Conservation (phyloP, 1,140 invertebrate species). For the Cylas formicarius region DNA sequence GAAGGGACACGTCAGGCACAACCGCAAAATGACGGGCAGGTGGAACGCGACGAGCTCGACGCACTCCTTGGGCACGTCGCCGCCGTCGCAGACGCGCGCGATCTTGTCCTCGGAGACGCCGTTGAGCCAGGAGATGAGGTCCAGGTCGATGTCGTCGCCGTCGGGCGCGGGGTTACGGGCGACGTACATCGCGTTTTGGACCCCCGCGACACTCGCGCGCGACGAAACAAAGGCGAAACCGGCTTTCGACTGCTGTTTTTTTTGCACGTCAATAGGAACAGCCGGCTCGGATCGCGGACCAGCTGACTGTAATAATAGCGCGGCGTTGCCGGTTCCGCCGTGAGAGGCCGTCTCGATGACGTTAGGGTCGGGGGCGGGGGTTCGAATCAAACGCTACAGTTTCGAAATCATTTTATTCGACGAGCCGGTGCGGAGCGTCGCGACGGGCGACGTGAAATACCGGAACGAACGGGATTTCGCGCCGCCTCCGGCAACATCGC, state of each 20-base stretch:
- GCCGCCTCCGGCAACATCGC: too few relatives aligned
- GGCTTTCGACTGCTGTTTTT: slow-evolving; percentile 18
- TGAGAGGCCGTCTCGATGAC: too few relatives aligned
- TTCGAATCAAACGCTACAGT: too few relatives aligned
- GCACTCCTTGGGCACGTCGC: slow-evolving; percentile 41
- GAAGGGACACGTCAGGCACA: slow-evolving; percentile 53
- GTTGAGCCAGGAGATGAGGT: slow-evolving; percentile 46
- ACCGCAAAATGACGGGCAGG: slow-evolving; percentile 50
- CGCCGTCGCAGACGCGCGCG: background rate
- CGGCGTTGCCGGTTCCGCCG: slow-evolving; percentile 8
- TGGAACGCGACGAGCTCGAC: slow-evolving; percentile 49
- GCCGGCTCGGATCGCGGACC: slow-evolving; percentile 18
- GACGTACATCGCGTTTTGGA: too few relatives aligned
- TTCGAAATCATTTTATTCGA: too few relatives aligned
- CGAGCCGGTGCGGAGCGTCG: too few relatives aligned
- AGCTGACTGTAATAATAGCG: slow-evolving; percentile 14
- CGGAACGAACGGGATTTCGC: too few relatives aligned
- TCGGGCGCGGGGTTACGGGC: slow-evolving; percentile 13
- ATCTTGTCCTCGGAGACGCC: slow-evolving; percentile 7
- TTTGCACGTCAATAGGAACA: slow-evolving; percentile 20
- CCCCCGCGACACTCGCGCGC: background rate
- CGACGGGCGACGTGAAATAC: too few relatives aligned
- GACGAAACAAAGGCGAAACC: slow-evolving; percentile 12
- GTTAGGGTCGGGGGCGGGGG: too few relatives aligned
- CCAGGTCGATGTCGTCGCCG: slow-evolving; percentile 41